Conservation (phyloP, 2,888 invertebrate species). For the Amphipoea oculea region DNA sequence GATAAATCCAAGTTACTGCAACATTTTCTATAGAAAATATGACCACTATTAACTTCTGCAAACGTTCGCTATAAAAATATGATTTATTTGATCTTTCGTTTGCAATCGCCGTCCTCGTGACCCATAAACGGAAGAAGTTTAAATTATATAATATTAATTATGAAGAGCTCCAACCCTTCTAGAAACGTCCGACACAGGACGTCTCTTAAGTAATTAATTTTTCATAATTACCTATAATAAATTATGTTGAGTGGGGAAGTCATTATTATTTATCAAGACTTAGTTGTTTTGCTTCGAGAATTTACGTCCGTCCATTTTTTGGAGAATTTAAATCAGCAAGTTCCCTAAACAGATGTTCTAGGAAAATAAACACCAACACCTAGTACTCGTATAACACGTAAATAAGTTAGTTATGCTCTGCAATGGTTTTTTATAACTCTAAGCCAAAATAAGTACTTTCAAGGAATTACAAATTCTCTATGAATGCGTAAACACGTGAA, state of each 20-base stretch:
- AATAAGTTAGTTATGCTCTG: neutral
- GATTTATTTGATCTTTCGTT: slow-evolving; percentile 56
- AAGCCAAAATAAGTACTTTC: neutral
- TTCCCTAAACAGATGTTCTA: neutral
- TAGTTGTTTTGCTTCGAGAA: slow-evolving; percentile 11
- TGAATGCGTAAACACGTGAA: neutral
- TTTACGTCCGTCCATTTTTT: slow-evolving; percentile 3
- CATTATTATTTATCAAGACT: slow-evolving; percentile 40
- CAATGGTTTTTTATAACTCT: neutral
- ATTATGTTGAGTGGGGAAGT: slow-evolving; percentile 40
- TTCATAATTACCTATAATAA: slow-evolving; percentile 57
- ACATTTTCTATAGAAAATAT: slow-evolving; percentile 42
- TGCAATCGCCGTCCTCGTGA: slow-evolving; percentile 24
- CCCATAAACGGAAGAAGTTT: slow-evolving; percentile 51
- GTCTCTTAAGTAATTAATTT: slow-evolving; percentile 57
- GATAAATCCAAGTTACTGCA: slow-evolving; percentile 28
- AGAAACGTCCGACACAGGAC: slow-evolving; percentile 53
- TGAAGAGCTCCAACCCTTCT: slow-evolving; percentile 56
- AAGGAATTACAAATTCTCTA: neutral
- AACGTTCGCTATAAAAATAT: slow-evolving; percentile 39
- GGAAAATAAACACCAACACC: neutral
- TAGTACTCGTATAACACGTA: neutral
- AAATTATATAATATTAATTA: slow-evolving; percentile 63
- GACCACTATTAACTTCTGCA: slow-evolving; percentile 36
- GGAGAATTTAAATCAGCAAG: neutral